Base-by-base conservation (phyloP, 2,113 vertebrate genomes). In the Crotalus viridis region DNA sequence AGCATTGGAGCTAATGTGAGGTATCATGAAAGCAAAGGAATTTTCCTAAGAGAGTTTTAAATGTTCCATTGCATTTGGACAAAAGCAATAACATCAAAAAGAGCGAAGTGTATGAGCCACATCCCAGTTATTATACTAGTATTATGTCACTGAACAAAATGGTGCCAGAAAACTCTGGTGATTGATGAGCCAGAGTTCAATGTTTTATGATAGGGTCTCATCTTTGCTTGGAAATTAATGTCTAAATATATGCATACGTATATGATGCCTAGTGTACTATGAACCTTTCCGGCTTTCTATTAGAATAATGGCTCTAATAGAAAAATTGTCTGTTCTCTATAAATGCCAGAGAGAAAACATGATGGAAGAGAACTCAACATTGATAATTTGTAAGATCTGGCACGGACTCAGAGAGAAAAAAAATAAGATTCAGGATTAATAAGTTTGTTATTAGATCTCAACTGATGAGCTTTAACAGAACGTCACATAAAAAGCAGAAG, bases 271-370 rank as follows among this genome's bases (percentile, higher is more conserved):
- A 19, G 19, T 43, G 15, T 43, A 39, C 69, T 74, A 74, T 39
- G 13, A 39, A 33, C 2, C 33, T 96, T 94, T 86, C 90, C 93
- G 90, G 90, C 17, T 59, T 33, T 13, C 91, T 90, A 48, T 81
- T 94, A 90, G 90, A 96, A 95, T 93, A 94, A 24, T 89, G 88
- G 85, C 55, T 89, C 46, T 61, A 92, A 89, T 88, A 92, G 92
- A 96, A 93, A 93, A 90, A 54, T 24, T 26, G 57, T 91, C 64
- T 43, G 12, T 87, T 56, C 87, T 51, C 87, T 93, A 91, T 89
- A 9, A 91, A 43, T 51, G 52, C 81, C 74, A 10, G 69, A 21
- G 1, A 55, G 89, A 95, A 93, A 48, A 85, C 28, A 88, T 85
- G 46, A 54, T 56, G 33, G 52, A 74, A 1, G 90, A 2, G 86